Conservation (phyloP, 2,888 invertebrate species). For the Abrostola triplasia region DNA sequence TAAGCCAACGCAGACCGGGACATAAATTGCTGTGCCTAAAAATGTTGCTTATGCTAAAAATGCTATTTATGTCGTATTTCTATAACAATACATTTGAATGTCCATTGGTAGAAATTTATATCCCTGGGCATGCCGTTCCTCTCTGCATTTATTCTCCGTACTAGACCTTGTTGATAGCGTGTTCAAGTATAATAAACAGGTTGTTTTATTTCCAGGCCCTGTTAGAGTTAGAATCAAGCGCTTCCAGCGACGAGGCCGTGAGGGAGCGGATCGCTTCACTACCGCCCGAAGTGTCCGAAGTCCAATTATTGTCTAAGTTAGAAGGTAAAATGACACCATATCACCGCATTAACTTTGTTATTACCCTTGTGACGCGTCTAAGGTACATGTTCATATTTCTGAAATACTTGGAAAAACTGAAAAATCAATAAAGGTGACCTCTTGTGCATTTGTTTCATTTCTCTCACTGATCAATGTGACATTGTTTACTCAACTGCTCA, state of each 20-base stretch:
- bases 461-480: constrained; percentile 9
- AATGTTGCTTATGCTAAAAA: too few relatives aligned
- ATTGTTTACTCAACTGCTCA: neutral
- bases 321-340: constrained; percentile 89
- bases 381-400: constrained; percentile 20
- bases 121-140: too few relatives aligned
- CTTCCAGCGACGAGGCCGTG: constrained; percentile 97
- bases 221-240: constrained; percentile 96
- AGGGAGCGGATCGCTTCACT: constrained; percentile 97
- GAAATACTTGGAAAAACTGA: constrained; percentile 16
- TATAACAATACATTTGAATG: too few relatives aligned
- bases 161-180: too few relatives aligned
- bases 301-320: constrained; percentile 94
- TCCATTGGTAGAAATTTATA: too few relatives aligned
- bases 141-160: too few relatives aligned
- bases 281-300: constrained; percentile 98
- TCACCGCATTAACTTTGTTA: constrained; percentile 50
- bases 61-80: too few relatives aligned
- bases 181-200: neutral
- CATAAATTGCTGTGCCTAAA: too few relatives aligned
- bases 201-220: constrained; percentile 83
- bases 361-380: constrained; percentile 31
- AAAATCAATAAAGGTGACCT: constrained; percentile 22
- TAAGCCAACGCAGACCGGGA: too few relatives aligned
- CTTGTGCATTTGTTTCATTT: constrained; percentile 55